Evolutionary conservation across 1,140 invertebrate species (phyloP).

Genomic region (Tetragonula clypearis): DNA sequence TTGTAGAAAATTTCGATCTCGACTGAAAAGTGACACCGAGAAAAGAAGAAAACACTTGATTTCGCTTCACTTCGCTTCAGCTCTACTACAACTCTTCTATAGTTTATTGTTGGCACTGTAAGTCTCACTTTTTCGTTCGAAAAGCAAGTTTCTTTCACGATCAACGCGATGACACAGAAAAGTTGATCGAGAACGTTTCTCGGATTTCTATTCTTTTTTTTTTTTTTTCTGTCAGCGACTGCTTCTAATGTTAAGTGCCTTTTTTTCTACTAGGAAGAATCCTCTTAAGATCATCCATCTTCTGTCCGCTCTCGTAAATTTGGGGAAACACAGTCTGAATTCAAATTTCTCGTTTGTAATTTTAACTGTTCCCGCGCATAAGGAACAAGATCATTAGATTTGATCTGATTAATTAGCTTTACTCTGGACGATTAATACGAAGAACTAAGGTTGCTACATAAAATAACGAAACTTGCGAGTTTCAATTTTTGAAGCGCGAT

Average conservation of each 20-base stretch:
- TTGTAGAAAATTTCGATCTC: neutral
- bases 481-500: no score
- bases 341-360: neutral
- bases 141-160: no score
- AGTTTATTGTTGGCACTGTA: neutral
- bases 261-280: conserved; percentile 47
- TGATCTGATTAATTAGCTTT: no score
- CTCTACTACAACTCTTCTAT: neutral
- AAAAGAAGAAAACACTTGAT: no score
- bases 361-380: neutral
- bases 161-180: no score
- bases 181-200: neutral
- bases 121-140: neutral
- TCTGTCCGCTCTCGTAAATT: neutral
- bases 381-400: neutral
- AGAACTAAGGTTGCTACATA: no score
- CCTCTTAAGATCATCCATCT: conserved; percentile 41
- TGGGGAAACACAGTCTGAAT: neutral
- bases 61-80: neutral
- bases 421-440: no score
- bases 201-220: neutral
- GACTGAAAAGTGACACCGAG: neutral
- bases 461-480: no score
- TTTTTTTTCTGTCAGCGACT: neutral
- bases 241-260: conserved; percentile 42